Evolutionary conservation across 2,797 vertebrate species (phyloP).

Genomic region (Phataginus tricuspis): DNA sequence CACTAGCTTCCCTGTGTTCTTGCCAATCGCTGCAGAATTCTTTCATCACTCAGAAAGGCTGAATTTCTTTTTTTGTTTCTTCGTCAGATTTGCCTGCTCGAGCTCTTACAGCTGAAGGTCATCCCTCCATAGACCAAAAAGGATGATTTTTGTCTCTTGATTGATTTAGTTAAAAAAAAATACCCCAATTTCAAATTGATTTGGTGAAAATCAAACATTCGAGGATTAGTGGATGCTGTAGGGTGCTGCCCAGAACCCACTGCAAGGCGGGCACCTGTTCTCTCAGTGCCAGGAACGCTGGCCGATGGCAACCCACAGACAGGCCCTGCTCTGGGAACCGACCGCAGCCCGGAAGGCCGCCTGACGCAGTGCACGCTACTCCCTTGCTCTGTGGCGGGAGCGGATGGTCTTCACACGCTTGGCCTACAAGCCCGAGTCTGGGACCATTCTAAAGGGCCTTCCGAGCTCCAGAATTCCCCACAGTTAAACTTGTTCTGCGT

Average conservation of each 20-base stretch:
- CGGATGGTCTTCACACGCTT: not conserved
- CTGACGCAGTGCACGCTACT: not conserved
- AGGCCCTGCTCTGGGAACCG: not conserved
- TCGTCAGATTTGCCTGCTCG: slow-evolving; percentile 42
- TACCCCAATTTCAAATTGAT: not conserved
- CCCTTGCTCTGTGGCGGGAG: not conserved
- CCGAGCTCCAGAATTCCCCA: not conserved
- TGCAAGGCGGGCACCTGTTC: not conserved
- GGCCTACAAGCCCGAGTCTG: not conserved
- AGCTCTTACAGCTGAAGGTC: slow-evolving; percentile 6
- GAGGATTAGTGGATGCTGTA: not conserved
- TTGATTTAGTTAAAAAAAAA: not conserved
- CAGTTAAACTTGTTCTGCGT: not conserved
- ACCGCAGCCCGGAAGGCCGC: not conserved
- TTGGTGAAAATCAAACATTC: not conserved
- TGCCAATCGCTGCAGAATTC: slow-evolving; percentile 43
- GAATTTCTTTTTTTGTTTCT: slow-evolving; percentile 38
- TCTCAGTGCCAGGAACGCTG: not conserved
- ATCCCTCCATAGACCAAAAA: slow-evolving; percentile 29
- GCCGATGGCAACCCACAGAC: not conserved
- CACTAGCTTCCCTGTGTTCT: slow-evolving; percentile 41
- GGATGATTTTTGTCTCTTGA: slow-evolving; percentile 14
- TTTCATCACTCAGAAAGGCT: slow-evolving; percentile 24
- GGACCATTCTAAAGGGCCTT: not conserved
- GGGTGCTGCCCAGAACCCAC: not conserved